Evolutionary conservation across 2,113 vertebrate species (phyloP).

Genomic region (Corythornis vintsioides): DNA sequence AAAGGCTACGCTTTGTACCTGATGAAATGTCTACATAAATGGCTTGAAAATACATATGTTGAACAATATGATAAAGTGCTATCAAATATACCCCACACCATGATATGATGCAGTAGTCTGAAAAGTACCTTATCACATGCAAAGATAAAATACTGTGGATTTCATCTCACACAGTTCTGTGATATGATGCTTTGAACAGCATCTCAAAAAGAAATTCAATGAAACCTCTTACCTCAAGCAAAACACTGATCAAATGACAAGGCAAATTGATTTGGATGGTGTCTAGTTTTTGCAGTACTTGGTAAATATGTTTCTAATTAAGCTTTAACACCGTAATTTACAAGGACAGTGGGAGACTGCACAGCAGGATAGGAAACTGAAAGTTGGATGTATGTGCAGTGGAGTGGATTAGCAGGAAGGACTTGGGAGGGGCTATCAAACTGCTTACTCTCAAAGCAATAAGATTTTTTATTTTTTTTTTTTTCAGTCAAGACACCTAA

Average conservation of each 20-base stretch:
- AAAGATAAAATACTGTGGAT: background rate
- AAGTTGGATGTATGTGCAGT: background rate
- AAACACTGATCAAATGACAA: background rate
- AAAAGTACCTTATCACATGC: background rate
- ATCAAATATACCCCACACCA: background rate
- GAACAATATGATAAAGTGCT: background rate
- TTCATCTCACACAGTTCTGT: background rate
- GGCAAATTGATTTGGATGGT: background rate
- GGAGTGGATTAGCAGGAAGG: background rate
- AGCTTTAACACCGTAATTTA: background rate
- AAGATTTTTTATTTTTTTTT: background rate
- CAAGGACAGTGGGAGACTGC: background rate
- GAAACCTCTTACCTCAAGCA: background rate
- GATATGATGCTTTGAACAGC: background rate
- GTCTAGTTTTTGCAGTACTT: background rate
- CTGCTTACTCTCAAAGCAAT: background rate
- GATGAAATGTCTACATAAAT: background rate
- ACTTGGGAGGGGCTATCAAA: background rate
- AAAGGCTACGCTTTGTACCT: background rate
- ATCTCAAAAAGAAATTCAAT: background rate
- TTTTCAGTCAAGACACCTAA: background rate
- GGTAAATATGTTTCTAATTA: background rate
- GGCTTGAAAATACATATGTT: background rate
- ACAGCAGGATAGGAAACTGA: background rate
- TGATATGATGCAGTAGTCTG: background rate